Evolutionary conservation across 2,888 invertebrate species (phyloP).

Genomic region (Cephus rjabovi): DNA sequence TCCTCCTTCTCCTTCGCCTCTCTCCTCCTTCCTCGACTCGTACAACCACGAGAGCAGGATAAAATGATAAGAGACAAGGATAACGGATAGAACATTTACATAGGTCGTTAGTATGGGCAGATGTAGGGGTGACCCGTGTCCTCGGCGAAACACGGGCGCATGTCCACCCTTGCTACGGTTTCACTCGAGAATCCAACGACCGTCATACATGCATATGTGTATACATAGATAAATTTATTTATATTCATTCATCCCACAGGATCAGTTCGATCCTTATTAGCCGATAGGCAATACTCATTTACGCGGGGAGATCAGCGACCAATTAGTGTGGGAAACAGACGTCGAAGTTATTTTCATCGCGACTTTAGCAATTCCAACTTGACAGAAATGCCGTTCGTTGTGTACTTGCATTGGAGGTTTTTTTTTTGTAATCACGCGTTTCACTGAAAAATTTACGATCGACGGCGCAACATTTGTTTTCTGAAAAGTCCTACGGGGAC

Average conservation of each 20-base stretch:
- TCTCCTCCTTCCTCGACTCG: slow-evolving; percentile 20
- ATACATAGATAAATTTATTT: background rate
- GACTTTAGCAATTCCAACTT: too few species aligned
- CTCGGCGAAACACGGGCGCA: background rate
- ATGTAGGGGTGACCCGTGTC: slow-evolving; percentile 26
- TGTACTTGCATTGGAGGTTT: too few species aligned
- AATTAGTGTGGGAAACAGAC: background rate
- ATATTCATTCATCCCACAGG: background rate
- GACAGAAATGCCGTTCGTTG: too few species aligned
- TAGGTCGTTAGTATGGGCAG: slow-evolving; percentile 60
- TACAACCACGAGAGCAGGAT: slow-evolving; percentile 19
- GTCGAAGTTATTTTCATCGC: background rate
- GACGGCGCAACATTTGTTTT: background rate
- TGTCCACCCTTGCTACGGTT: background rate
- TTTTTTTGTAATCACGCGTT: background rate
- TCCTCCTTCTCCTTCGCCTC: slow-evolving; percentile 20
- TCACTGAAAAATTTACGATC: background rate
- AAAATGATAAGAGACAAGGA: slow-evolving; percentile 63
- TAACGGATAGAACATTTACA: slow-evolving; percentile 62
- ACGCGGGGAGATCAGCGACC: background rate
- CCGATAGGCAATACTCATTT: background rate
- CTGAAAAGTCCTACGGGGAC: background rate
- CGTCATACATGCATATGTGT: background rate
- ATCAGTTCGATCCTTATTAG: background rate
- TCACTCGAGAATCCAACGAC: background rate